A percentile compares a stretch with the other conserved stretches of the same genome.
These are phyloP conservation scores for Hyposoter didymator DNA, from an alignment of 2,888 invertebrate species.

Conservation along the genomic window DNA sequence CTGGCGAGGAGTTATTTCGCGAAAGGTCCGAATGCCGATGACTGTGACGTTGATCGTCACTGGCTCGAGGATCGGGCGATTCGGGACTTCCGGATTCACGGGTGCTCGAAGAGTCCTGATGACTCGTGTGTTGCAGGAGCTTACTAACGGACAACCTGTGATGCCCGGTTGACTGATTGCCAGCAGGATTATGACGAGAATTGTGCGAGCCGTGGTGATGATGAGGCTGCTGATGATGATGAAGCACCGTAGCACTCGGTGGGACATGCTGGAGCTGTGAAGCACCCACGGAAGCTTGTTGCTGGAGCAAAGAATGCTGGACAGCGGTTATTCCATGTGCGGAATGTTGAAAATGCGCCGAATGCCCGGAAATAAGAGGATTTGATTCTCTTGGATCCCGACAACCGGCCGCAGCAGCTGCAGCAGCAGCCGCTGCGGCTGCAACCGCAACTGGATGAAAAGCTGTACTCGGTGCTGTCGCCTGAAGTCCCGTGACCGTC, in stretches of 20 bases:
- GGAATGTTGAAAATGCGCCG: slow-evolving; percentile 76
- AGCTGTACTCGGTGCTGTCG: slow-evolving; percentile 75
- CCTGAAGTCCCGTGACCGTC: slow-evolving; percentile 77
- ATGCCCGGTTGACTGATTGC: slow-evolving; percentile 65
- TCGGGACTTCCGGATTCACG: slow-evolving; percentile 75
- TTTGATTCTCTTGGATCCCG: slow-evolving; percentile 75
- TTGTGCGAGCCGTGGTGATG: slow-evolving; percentile 56
- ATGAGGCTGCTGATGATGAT: slow-evolving; percentile 58
- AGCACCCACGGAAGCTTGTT: slow-evolving; percentile 60
- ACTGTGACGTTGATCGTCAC: slow-evolving; percentile 70
- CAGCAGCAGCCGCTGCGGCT: slow-evolving; percentile 52
- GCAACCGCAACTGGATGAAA: slow-evolving; percentile 75
- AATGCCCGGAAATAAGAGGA: slow-evolving; percentile 72
- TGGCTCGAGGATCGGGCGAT: slow-evolving; percentile 74
- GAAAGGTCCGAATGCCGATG: slow-evolving; percentile 60
- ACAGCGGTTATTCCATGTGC: slow-evolving; percentile 56
- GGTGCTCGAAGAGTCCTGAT: slow-evolving; percentile 52
- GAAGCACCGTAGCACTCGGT: slow-evolving; percentile 74
- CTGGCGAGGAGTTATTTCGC: slow-evolving; percentile 60
- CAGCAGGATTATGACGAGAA: slow-evolving; percentile 49
- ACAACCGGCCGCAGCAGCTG: slow-evolving; percentile 66
- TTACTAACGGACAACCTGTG: slow-evolving; percentile 80
- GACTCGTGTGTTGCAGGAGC: slow-evolving; percentile 72
- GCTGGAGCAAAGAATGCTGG: slow-evolving; percentile 75
- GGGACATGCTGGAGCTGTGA: slow-evolving; percentile 79